Percentiles rank a stretch among this genome's conserved stretches.
Evolutionary conservation across 2,113 vertebrate genomes (phyloP).

Genomic region (Lophura nycthemera): DNA sequence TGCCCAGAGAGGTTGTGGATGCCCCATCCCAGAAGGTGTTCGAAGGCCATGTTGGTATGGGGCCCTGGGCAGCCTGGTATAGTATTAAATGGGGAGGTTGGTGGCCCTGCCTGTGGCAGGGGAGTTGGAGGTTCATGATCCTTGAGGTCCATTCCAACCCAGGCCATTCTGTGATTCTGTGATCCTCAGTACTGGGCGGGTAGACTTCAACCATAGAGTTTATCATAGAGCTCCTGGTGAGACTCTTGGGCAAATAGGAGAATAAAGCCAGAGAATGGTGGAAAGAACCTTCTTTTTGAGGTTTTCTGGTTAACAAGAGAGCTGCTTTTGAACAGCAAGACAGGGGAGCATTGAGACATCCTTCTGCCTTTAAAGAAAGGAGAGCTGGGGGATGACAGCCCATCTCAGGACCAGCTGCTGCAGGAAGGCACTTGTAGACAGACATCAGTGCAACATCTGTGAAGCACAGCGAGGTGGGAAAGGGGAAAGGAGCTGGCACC

Average conservation of each 20-base stretch:
- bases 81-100: no score
- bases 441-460: not conserved
- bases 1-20: no score
- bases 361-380: not conserved
- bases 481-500: not conserved
- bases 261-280: not conserved
- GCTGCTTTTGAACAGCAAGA: not conserved
- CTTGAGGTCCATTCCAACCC: no score
- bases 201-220: not conserved
- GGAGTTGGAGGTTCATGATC: no score
- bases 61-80: no score
- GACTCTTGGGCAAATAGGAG: no score
- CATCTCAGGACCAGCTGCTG: not conserved
- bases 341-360: not conserved
- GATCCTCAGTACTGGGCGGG: fast-evolving
- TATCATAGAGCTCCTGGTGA: fast-evolving
- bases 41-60: no score
- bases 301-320: not conserved
- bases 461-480: not conserved
- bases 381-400: not conserved
- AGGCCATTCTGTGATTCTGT: no score
- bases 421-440: not conserved
- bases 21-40: no score
- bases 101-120: no score
- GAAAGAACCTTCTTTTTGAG: not conserved